Base-by-base conservation (phyloP, 2,797 vertebrate species). In the Tadarida brasiliensis region DNA sequence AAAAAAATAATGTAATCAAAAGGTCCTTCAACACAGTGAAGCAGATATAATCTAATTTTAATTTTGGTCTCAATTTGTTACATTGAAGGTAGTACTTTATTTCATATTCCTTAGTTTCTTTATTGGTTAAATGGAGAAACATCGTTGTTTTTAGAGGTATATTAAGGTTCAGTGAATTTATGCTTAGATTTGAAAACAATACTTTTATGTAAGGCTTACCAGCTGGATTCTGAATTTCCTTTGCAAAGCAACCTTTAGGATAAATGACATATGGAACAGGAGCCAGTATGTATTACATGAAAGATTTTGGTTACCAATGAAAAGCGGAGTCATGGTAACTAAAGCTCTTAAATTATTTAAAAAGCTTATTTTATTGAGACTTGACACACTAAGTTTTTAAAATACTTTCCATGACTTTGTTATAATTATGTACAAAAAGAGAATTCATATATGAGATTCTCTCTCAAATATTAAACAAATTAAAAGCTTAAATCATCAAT, bases 381-480 rank as follows among this genome's bases (percentile, higher is more conserved):
- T 39, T 47, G 30, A 85, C 49, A 89, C 19, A 87, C 11, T 81
- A 88, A 56, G 3, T 93, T 95, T 93, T 78, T 78, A 91, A 95
- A 87, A 88, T 83, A 90, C 11, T 94, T 73, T 47, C 20, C 63
- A 76, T 51, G 12, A 54, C 63, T 87, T 83, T 88, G 28, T 74
- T 51, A 78, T 56, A 94, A 92, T 17, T 80, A 61, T 67, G 9
- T 73, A 57, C 39, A 87, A 83, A 92, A 96, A 70, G 22, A 73
- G 26, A 95, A 91, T 86, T 94, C 26, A 94, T 33, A 51, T 59
- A 90, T 67, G 82, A 89, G 35, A 86, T 67, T 47, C 12, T 91
- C 28, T 94, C 39, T 88, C 35, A 94, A 95, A 94, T 83, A 94
- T 71, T 94, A 61, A 35, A 68, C n/a, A 68, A 94, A 94, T 82